Evolutionary conservation across 2,113 vertebrate genomes (phyloP).

Genomic region (Morone saxatilis): DNA sequence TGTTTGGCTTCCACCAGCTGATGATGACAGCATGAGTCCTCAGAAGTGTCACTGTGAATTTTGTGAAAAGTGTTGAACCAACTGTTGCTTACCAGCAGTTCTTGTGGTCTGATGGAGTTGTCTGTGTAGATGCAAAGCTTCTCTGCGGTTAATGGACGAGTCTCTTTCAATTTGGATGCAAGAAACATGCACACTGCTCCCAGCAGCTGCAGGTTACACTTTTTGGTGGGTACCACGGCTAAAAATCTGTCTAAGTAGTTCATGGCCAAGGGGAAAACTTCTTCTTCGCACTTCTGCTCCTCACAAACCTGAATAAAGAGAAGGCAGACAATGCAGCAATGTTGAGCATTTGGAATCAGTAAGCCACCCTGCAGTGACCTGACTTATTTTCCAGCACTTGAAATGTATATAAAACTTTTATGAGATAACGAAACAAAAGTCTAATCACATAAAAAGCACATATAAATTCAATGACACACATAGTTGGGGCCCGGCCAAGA

Average conservation of each 20-base stretch:
- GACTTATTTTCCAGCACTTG: conserved; percentile 16
- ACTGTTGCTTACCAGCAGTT: conserved; percentile 93
- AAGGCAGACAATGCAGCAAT: conserved; percentile 58
- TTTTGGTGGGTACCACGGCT: conserved; percentile 93
- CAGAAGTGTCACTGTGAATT: conserved; percentile 21
- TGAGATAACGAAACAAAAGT: conserved; percentile 62
- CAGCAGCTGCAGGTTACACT: conserved; percentile 95
- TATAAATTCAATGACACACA: conserved; percentile 78
- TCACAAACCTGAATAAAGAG: conserved; percentile 91
- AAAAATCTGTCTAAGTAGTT: conserved; percentile 99
- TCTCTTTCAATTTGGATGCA: conserved; percentile 97
- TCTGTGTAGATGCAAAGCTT: conserved; percentile 98
- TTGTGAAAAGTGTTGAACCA: conserved; percentile 34
- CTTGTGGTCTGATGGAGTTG: conserved; percentile 95
- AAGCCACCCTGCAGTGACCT: conserved; percentile 25
- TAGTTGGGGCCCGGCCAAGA: conserved; percentile 77
- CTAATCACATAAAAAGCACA: conserved; percentile 59
- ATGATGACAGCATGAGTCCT: conserved; percentile 25
- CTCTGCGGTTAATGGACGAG: conserved; percentile 95
- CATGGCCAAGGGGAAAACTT: conserved; percentile 97
- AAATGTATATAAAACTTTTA: conserved; percentile 45
- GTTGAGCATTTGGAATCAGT: conserved; percentile 54
- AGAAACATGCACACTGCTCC: conserved; percentile 98
- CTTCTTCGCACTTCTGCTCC: conserved; percentile 98
- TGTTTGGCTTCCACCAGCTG: conserved; percentile 18